A percentile compares a stretch with the other conserved stretches of the same genome.
phyloP scores from a whole-genome alignment of 2,888 invertebrate species.

The Scaptomyza cyrtandrae region DNA sequence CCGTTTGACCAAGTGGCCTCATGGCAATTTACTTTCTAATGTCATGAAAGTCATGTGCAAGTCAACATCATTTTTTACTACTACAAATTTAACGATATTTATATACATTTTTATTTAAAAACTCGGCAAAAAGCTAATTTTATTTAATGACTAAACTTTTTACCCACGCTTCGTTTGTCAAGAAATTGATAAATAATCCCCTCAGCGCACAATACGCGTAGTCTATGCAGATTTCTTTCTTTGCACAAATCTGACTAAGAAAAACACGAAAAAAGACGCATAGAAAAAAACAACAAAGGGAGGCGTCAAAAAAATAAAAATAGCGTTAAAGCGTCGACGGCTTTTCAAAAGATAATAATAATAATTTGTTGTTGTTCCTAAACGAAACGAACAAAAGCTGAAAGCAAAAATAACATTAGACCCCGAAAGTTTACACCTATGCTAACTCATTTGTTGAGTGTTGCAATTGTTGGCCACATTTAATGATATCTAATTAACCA shows the following conservation, averaged over 20 bases:
- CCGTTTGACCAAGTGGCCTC: conserved; percentile 77
- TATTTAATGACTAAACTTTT: conserved; percentile 55
- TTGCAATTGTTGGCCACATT: conserved; percentile 29
- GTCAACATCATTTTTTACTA: conserved; percentile 60
- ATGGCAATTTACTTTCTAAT: conserved; percentile 79
- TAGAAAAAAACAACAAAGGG: conserved; percentile 10
- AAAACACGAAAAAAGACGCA: not conserved
- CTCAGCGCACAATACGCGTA: conserved; percentile 30
- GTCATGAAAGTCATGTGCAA: conserved; percentile 79
- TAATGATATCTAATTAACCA: conserved; percentile 37
- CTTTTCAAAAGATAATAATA: conserved; percentile 51
- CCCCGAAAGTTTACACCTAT: conserved; percentile 31
- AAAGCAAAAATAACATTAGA: conserved; percentile 14
- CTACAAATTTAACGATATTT: conserved; percentile 9
- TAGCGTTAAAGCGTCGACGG: conserved; percentile 40
- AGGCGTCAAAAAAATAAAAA: conserved; percentile 43
- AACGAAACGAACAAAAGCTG: conserved; percentile 18
- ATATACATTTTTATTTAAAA: conserved; percentile 9
- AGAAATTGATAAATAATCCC: conserved; percentile 62
- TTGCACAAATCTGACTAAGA: conserved; percentile 18
- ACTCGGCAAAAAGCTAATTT: conserved; percentile 39
- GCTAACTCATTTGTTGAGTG: conserved; percentile 2
- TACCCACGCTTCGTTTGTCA: conserved; percentile 51
- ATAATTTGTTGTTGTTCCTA: conserved; percentile 11
- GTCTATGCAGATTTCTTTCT: conserved; percentile 57